phyloP scores from a whole-genome alignment of 2,113 vertebrate species.

The Xiphophorus couchianus region DNA sequence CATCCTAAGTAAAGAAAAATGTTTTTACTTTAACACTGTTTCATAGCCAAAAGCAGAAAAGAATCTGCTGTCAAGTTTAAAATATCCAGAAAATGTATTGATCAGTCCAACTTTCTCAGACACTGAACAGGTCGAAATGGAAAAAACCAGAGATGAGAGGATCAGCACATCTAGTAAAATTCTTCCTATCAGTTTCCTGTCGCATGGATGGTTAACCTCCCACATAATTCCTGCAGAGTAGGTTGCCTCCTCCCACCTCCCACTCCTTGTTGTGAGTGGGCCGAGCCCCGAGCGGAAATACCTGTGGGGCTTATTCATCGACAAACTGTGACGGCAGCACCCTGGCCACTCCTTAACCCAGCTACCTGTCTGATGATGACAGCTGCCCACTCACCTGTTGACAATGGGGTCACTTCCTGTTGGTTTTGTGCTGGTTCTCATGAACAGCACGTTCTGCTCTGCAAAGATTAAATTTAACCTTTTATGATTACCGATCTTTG shows the following conservation, averaged over 20 bases:
- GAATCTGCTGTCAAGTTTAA: background rate
- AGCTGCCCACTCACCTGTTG: conserved; percentile 75
- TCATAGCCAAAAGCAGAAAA: background rate
- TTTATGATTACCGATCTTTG: conserved; percentile 25
- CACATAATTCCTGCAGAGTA: conserved; percentile 46
- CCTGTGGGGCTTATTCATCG: conserved; percentile 65
- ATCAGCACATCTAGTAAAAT: conserved; percentile 44
- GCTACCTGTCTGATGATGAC: conserved; percentile 71
- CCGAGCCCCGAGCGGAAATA: conserved; percentile 67
- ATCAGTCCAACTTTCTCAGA: background rate
- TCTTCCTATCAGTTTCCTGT: conserved; percentile 59
- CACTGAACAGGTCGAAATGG: conserved; percentile 2
- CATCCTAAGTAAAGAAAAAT: conserved; percentile 5
- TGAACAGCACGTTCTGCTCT: conserved; percentile 49
- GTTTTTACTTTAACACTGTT: background rate
- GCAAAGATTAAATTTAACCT: background rate
- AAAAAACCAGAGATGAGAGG: conserved; percentile 38
- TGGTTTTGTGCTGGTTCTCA: conserved; percentile 20
- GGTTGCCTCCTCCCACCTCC: conserved; percentile 66
- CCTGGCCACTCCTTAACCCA: conserved; percentile 70
- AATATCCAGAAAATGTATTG: background rate
- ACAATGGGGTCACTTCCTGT: conserved; percentile 59
- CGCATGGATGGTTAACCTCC: conserved; percentile 46
- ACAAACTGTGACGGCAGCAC: conserved; percentile 63
- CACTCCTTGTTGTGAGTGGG: conserved; percentile 58